Evolutionary conservation across 2,797 vertebrate genomes (phyloP).

Genomic region (Hoplostethus atlanticus): DNA sequence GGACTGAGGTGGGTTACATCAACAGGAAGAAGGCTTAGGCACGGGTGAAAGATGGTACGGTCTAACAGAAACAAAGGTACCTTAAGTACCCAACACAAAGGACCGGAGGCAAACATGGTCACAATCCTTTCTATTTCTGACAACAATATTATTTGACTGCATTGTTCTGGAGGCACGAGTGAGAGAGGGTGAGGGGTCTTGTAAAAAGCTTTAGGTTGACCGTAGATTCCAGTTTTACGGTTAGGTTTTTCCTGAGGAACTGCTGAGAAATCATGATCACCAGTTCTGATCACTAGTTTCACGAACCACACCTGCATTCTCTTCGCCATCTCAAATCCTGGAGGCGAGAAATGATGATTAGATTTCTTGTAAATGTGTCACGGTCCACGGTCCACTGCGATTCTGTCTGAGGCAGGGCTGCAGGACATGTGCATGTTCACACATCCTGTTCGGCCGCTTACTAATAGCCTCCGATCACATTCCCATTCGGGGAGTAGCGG

Average conservation of each 20-base stretch:
- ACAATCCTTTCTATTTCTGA: conserved; percentile 61
- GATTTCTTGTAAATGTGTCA: conserved; percentile 9
- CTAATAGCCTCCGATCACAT: neutral
- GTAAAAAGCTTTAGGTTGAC: conserved; percentile 27
- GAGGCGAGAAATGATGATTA: neutral
- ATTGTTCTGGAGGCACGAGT: conserved; percentile 59
- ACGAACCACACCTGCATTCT: too few species aligned
- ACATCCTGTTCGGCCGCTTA: conserved; percentile 24
- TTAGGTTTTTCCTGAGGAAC: conserved; percentile 12
- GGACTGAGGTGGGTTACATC: conserved; percentile 37
- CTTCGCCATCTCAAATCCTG: neutral
- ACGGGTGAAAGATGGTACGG: conserved; percentile 46
- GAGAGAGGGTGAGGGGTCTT: conserved; percentile 24
- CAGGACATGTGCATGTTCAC: neutral
- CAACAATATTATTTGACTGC: conserved; percentile 52
- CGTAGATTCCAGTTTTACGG: conserved; percentile 20
- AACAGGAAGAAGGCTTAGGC: conserved; percentile 72
- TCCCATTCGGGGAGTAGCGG: neutral
- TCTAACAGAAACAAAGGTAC: conserved; percentile 60
- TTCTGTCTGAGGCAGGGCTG: neutral
- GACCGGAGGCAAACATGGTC: conserved; percentile 41
- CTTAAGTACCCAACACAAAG: conserved; percentile 49
- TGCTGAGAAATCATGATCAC: neutral
- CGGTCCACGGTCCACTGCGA: neutral
- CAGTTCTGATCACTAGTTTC: neutral